Evolutionary conservation across 2,888 invertebrate species (phyloP).

Genomic region (Dascillus cervinus): DNA sequence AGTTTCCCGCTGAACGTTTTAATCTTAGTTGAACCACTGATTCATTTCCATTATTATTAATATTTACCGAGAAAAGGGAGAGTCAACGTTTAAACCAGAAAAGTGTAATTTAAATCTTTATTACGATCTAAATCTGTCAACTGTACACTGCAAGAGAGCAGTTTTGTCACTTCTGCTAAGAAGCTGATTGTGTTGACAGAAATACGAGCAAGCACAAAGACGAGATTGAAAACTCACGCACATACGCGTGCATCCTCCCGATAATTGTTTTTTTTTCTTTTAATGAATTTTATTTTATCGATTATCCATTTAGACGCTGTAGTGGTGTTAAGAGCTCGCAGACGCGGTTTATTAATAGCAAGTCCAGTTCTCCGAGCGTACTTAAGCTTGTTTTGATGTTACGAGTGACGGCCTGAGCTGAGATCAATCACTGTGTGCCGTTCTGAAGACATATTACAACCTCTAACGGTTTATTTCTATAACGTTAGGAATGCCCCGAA

Average conservation of each 20-base stretch:
- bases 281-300: slow-evolving; percentile 9
- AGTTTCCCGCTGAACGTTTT: too few relatives aligned
- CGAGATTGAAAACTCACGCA: neutral
- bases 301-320: slow-evolving; percentile 11
- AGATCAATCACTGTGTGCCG: slow-evolving; percentile 14
- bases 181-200: slow-evolving; percentile 6
- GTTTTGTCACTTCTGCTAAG: slow-evolving; percentile 3
- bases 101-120: slow-evolving; percentile 5
- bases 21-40: too few relatives aligned
- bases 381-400: slow-evolving; percentile 17
- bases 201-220: slow-evolving; percentile 3
- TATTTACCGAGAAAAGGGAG: too few relatives aligned
- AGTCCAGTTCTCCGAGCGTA: slow-evolving; percentile 12
- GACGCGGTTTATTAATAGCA: slow-evolving; percentile 17
- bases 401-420: slow-evolving; percentile 12
- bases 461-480: neutral
- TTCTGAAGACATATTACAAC: neutral
- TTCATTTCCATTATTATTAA: too few relatives aligned
- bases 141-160: slow-evolving; percentile 6
- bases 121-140: slow-evolving; percentile 8
- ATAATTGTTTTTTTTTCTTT: neutral
- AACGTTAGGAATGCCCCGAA: neutral
- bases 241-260: neutral
- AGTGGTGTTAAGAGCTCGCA: slow-evolving; percentile 11
- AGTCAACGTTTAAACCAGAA: too few relatives aligned